phyloP scores from a whole-genome alignment of 2,113 vertebrate species.

The Hypomesus transpacificus region DNA sequence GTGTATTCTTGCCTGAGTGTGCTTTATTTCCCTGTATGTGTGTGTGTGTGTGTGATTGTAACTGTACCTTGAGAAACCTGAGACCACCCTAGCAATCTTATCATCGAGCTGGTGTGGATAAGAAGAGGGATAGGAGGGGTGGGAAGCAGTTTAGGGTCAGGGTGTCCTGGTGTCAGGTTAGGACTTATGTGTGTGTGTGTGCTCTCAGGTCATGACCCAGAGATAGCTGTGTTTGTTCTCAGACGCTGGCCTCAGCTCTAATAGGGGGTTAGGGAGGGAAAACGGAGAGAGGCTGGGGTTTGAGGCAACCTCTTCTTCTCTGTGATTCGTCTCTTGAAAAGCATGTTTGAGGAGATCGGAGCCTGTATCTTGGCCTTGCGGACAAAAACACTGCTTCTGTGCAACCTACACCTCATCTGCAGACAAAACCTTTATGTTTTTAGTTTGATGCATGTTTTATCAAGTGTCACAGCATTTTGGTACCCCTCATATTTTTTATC shows the following conservation, averaged over 20 bases:
- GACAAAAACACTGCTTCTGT: no score
- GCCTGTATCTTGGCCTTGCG: no score
- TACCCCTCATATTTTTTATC: no score
- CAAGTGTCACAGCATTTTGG: no score
- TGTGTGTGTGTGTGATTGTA: background rate
- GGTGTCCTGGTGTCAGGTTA: background rate
- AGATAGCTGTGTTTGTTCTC: slow-evolving; percentile 63
- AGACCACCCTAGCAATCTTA: background rate
- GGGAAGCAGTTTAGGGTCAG: background rate
- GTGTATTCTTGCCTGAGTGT: background rate
- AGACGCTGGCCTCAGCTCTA: slow-evolving; percentile 44
- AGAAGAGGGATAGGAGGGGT: background rate
- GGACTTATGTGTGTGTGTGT: background rate
- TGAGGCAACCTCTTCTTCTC: no score
- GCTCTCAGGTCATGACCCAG: slow-evolving; percentile 46
- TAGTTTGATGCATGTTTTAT: no score
- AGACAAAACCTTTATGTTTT: no score
- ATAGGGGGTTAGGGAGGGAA: no score
- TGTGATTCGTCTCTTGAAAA: no score
- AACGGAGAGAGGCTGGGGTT: no score
- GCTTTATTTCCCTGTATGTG: slow-evolving; percentile 27
- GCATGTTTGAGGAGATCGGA: no score
- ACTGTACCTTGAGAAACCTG: background rate
- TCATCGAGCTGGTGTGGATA: background rate
- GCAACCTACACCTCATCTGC: no score